Evolutionary conservation across 2,797 vertebrate genomes (phyloP).

Genomic region (Miichthys miiuy): DNA sequence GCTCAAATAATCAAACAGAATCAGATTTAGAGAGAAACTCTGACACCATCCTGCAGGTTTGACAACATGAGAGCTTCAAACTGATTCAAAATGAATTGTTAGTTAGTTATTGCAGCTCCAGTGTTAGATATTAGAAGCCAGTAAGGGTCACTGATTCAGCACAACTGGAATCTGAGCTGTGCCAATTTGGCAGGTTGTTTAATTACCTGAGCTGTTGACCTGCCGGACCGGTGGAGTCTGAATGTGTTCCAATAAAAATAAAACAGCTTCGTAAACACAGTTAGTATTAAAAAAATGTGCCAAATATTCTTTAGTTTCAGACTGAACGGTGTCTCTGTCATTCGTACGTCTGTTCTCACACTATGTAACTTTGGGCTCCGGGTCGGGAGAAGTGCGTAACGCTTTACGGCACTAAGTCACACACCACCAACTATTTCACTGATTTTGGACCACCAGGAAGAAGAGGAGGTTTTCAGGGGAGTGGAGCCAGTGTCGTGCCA

Average conservation of each 20-base stretch:
- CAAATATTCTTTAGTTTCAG: too few relatives aligned
- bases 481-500: too few relatives aligned
- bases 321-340: too few relatives aligned
- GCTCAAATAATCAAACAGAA: neutral
- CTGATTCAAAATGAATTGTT: neutral
- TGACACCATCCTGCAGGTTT: neutral
- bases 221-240: neutral
- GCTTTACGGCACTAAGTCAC: too few relatives aligned
- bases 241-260: neutral
- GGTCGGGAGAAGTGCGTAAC: too few relatives aligned
- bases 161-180: slow-evolving; percentile 19
- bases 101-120: neutral
- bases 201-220: slow-evolving; percentile 34
- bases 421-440: too few relatives aligned
- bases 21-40: neutral
- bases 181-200: slow-evolving; percentile 29
- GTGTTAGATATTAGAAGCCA: neutral
- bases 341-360: too few relatives aligned
- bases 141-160: neutral
- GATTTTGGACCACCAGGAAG: too few relatives aligned
- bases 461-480: too few relatives aligned
- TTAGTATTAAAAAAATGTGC: neutral
- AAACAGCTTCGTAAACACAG: slow-evolving; percentile 2
- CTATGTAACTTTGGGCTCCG: too few relatives aligned
- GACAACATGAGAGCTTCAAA: neutral